Base-by-base conservation (phyloP, 2,888 invertebrate genomes). In the Amphipyra tragopoginis region DNA sequence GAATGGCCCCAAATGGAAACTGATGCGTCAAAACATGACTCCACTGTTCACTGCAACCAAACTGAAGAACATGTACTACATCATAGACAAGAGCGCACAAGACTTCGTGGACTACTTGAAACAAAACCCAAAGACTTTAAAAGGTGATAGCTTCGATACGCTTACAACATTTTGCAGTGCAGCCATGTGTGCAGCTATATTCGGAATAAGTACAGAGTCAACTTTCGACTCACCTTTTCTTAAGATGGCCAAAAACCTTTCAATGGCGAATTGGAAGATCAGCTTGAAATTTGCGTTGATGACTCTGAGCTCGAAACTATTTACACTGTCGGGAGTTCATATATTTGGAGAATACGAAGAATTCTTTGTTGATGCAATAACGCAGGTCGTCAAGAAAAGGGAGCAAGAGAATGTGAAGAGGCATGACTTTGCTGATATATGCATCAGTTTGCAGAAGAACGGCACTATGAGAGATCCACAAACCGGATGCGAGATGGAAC, bases 21-120 rank as follows among this genome's bases (percentile, higher is more conserved):
- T 85, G 8, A 83, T 90, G 52, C 65, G 92, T 1, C 88, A 90
- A 39, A 91, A 86, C 42, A 78, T 93, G 76, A 85, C 88, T 0
- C 90, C 92, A 0, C 77, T 89, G 0, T 92, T 93, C 60, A 90
- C 90, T 0, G 72, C 84, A 0, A 76, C 77, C 0, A 92, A 92
- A 64, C 74, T 92, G 9, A 89, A 89, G 59, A 88, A 85, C 44
- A 89, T 93, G 89, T 91, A 84, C 65, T 85, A 85, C 39, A 85
- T 90, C n/a, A 85, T 91, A 50, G 86, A 86, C 11, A 86, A 81
- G 60, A 79, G 86, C 21, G 87, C 86, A 0, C 75, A 77, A 51
- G 88, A 90, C 54, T 89, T 89, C 11, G 78, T 87, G 1, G 36
- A 36, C 1, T 36, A 10, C 36, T 36, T 36, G 36, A 36, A 36